These are phyloP conservation scores for Hylia prasina DNA, from an alignment of 2,113 vertebrate genomes.

Conservation along the genomic window DNA sequence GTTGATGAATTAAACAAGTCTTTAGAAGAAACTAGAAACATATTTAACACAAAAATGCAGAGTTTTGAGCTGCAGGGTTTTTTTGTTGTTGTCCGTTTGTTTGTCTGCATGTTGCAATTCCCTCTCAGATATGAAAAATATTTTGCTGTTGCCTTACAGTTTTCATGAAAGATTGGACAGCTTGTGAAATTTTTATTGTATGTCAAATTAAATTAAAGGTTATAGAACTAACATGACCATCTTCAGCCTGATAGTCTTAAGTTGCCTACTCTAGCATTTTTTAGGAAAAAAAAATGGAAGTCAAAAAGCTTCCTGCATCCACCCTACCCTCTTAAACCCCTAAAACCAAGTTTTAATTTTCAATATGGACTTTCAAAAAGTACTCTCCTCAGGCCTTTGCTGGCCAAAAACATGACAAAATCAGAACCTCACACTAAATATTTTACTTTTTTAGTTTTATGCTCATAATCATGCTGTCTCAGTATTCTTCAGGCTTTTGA, in stretches of 20 bases:
- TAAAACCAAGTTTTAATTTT: not conserved
- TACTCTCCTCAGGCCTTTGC: not conserved
- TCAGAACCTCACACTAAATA: not conserved
- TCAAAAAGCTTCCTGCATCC: accelerated
- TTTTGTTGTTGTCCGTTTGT: not conserved
- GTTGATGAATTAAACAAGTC: not conserved
- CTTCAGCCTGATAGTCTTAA: not conserved
- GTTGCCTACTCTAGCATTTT: not conserved
- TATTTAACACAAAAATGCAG: not conserved
- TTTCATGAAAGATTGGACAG: not conserved
- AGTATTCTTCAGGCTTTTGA: not conserved
- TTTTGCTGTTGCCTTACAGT: not conserved
- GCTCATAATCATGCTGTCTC: accelerated
- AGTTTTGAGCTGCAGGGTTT: not conserved
- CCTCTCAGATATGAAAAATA: not conserved
- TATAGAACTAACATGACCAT: not conserved
- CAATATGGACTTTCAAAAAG: not conserved
- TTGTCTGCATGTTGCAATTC: not conserved
- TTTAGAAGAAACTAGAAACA: not conserved
- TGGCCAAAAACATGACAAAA: accelerated
- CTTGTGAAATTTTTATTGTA: not conserved
- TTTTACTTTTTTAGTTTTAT: not conserved
- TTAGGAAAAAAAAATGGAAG: not conserved
- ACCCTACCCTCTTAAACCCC: accelerated
- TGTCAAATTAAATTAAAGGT: not conserved